Evolutionary conservation across 2,113 vertebrate species (phyloP).

Genomic region (Leiothrix lutea): DNA sequence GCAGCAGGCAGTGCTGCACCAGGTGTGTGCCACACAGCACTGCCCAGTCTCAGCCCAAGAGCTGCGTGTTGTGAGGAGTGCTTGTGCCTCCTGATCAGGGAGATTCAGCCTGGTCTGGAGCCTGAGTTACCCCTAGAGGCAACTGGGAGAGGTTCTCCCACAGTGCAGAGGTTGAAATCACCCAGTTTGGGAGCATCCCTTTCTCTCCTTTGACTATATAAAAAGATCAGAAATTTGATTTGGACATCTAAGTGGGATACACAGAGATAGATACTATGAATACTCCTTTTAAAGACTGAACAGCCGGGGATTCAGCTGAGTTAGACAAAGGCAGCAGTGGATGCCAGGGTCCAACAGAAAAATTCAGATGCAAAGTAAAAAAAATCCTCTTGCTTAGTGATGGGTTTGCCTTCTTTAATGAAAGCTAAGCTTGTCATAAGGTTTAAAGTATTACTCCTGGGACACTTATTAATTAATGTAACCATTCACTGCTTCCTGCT

Average conservation of each 20-base stretch:
- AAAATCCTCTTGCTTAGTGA: neutral
- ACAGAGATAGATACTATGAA: neutral
- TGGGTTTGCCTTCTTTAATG: neutral
- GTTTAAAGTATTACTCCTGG: neutral
- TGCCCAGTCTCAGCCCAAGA: neutral
- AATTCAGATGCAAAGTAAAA: neutral
- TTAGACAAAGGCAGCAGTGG: neutral
- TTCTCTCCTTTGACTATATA: neutral
- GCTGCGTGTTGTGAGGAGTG: fast-evolving
- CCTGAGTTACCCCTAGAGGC: neutral
- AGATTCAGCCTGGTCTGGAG: neutral
- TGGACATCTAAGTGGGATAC: neutral
- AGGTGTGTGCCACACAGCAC: fast-evolving
- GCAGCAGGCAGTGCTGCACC: neutral
- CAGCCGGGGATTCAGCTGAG: neutral
- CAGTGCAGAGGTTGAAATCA: neutral
- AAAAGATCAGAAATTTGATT: neutral
- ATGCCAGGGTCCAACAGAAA: neutral
- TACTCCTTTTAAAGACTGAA: neutral
- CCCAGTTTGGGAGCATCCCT: neutral
- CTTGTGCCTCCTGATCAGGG: fast-evolving
- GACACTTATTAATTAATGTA: neutral
- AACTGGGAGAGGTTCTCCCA: neutral
- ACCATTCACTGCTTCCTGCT: neutral
- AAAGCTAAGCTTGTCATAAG: neutral